Base-by-base conservation (phyloP, 1,140 invertebrate genomes). In the Gryon sp. region DNA sequence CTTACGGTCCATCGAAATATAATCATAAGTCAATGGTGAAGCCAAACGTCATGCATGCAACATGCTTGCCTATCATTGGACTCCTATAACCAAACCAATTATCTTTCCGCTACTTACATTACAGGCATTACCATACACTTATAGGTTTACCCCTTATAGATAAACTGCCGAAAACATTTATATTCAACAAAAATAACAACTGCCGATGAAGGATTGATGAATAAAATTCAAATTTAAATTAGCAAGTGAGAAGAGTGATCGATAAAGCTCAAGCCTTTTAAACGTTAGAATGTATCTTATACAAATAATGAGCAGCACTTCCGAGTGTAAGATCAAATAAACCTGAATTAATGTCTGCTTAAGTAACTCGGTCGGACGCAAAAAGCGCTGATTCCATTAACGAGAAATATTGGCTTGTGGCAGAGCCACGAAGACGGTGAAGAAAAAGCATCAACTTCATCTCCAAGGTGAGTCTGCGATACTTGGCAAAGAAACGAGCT, bases 341-440 rank as follows among this genome's bases (percentile, higher is more conserved):
- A 70, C 18, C 38, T 38, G 50, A 63, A 57, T 63, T 63, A 73
- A 73, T 50, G 48, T 26, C 68, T 32, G 48, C 57, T 63, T 73
- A 63, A 70, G 36, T 70, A 60, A 60, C 66, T 41, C 26, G 26
- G 40, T 43, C 14, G 36, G 20, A 11, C 24, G 38, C 48, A 72
- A 72, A 72, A 72, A 72, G 22, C 30, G 43, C 32, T 55, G 57
- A 72, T 62, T 72, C 48, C 68, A 72, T 72, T 72, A 72, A 55
- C 22, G 36, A 12, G 28, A 36, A 22, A 22, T 57, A 60, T 38
- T 32, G 19, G 18, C 41, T 50, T 48, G 43, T 34, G 40, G 46
- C 26, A 43, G 26, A 8, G 5, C 9, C n/a, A n/a, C 8, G 16
- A 32, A 45, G 45, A 41, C 57, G n/a, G n/a, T n/a, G 12, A 2